Conservation (phyloP, 1,140 invertebrate species). For the Drosophila repletoides region DNA sequence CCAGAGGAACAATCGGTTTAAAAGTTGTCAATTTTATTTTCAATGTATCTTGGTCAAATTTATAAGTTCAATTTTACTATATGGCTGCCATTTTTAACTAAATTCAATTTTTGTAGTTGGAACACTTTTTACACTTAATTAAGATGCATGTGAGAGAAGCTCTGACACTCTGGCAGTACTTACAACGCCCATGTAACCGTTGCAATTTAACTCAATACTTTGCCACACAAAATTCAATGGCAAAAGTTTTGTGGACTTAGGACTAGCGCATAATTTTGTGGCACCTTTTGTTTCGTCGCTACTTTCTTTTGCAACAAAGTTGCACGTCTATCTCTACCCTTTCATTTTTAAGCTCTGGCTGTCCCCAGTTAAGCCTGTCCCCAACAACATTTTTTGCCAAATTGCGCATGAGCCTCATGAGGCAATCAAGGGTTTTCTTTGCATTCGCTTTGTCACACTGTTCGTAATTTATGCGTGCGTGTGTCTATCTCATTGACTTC, state of each 20-base stretch:
- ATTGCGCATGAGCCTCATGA: constrained; percentile 66
- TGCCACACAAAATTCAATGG: constrained; percentile 28
- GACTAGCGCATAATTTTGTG: background rate
- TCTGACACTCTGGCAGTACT: constrained; percentile 6
- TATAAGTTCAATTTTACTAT: too few relatives aligned
- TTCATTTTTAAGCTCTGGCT: background rate
- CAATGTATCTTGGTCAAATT: too few relatives aligned
- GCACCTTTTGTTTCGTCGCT: background rate
- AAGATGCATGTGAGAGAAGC: constrained; percentile 27
- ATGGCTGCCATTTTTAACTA: too few relatives aligned
- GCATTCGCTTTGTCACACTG: constrained; percentile 31
- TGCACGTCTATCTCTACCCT: constrained; percentile 36
- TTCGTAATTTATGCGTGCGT: constrained; percentile 62
- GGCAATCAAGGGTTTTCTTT: constrained; percentile 1
- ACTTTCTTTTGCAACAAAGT: constrained; percentile 34
- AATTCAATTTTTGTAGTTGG: constrained; percentile 1
- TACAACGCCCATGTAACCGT: background rate
- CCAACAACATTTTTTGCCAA: constrained; percentile 44
- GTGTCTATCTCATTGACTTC: constrained; percentile 46
- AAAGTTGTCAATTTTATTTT: too few relatives aligned
- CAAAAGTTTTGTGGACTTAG: constrained; percentile 40
- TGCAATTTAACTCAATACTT: constrained; percentile 47
- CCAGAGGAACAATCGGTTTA: too few relatives aligned
- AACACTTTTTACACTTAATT: constrained; percentile 52
- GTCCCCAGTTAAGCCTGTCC: constrained; percentile 27